A percentile compares a stretch with the other conserved stretches of the same genome.
Evolutionary conservation across 1,140 invertebrate genomes (phyloP).

Genomic region (Drosophila triauraria): DNA sequence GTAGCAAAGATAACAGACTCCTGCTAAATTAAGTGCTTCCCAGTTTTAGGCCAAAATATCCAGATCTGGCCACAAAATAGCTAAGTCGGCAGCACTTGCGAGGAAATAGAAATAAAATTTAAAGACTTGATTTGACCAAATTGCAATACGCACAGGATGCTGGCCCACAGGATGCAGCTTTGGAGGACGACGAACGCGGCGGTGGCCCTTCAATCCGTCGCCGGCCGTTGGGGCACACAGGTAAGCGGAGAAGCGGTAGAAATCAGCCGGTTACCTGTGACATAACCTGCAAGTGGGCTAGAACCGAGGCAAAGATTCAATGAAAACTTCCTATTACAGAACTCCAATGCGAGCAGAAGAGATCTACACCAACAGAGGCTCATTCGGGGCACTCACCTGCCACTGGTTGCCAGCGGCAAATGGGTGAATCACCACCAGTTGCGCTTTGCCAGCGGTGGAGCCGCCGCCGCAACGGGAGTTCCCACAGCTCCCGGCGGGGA

Average conservation of each 20-base stretch:
- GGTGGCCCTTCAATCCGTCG: conserved; percentile 18
- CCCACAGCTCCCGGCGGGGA: conserved; percentile 2
- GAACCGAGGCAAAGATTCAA: background rate
- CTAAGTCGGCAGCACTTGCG: no score
- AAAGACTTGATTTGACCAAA: conserved; percentile 43
- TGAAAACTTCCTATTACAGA: conserved; percentile 24
- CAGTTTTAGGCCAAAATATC: no score
- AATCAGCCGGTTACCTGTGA: conserved; percentile 31
- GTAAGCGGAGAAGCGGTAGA: conserved; percentile 32
- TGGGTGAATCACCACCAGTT: conserved; percentile 17
- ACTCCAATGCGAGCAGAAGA: background rate
- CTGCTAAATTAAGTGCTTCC: no score
- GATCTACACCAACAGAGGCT: conserved; percentile 25
- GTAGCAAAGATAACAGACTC: no score
- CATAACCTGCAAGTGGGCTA: conserved; percentile 44
- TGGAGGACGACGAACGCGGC: conserved; percentile 54
- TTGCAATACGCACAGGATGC: conserved; percentile 53
- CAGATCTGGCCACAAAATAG: no score
- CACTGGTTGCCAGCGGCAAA: background rate
- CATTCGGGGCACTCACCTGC: background rate
- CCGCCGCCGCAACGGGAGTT: background rate
- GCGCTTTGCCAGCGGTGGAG: conserved; percentile 62
- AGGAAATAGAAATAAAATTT: conserved; percentile 5
- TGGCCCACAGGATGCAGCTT: conserved; percentile 71
- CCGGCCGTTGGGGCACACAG: conserved; percentile 37